Evolutionary conservation across 2,113 vertebrate species (phyloP).

Genomic region (Oryzias celebensis): DNA sequence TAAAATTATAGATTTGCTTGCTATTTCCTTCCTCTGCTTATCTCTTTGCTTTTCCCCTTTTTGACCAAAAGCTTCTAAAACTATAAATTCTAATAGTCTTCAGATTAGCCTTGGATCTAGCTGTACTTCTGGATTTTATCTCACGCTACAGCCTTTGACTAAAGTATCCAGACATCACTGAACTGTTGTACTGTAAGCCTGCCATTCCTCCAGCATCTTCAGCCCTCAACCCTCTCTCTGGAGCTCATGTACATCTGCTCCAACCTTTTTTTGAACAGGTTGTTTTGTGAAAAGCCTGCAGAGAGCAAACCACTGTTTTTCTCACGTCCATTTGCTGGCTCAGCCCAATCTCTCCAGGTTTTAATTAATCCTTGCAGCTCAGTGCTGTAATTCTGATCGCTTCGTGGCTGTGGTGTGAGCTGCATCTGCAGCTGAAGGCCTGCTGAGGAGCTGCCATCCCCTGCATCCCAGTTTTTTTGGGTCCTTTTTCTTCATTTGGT

Average conservation of each 20-base stretch:
- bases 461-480: slow-evolving; percentile 10
- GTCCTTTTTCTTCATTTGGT: not conserved
- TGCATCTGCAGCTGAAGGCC: slow-evolving; percentile 52
- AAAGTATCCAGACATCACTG: slow-evolving; percentile 66
- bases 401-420: slow-evolving; percentile 19
- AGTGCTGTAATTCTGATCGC: slow-evolving; percentile 16
- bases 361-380: too few relatives aligned
- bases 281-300: slow-evolving; percentile 20
- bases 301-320: not conserved
- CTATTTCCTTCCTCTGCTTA: slow-evolving; percentile 36
- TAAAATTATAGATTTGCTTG: slow-evolving; percentile 53
- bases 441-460: slow-evolving; percentile 27
- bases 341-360: slow-evolving; percentile 6
- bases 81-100: slow-evolving; percentile 13
- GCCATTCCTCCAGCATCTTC: slow-evolving; percentile 54
- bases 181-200: slow-evolving; percentile 65
- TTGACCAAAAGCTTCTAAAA: slow-evolving; percentile 33
- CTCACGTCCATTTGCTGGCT: slow-evolving; percentile 12
- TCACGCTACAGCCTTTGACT: slow-evolving; percentile 47
- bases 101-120: slow-evolving; percentile 18
- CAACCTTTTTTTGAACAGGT: slow-evolving; percentile 45
- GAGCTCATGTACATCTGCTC: slow-evolving; percentile 53
- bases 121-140: slow-evolving; percentile 24
- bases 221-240: slow-evolving; percentile 33
- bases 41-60: slow-evolving; percentile 14